A percentile compares a stretch with the other conserved stretches of the same genome.
phyloP scores from a whole-genome alignment of 2,797 vertebrate species.

The Pelobates cultripes region DNA sequence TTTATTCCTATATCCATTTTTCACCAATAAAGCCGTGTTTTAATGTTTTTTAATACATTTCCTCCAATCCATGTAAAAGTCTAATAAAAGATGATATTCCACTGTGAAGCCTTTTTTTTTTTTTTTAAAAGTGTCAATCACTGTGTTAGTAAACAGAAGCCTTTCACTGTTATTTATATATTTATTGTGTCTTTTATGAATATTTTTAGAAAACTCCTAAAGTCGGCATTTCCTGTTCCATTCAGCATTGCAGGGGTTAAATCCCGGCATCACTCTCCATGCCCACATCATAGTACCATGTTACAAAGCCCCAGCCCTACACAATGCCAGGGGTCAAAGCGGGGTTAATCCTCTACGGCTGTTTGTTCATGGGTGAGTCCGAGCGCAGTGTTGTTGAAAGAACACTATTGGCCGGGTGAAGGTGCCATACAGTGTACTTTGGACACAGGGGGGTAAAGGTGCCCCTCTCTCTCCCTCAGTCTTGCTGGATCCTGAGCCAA shows the following conservation, averaged over 20 bases:
- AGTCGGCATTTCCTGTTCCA: no score
- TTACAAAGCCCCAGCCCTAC: neutral
- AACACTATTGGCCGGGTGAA: neutral
- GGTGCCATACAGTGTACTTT: slow-evolving; percentile 27
- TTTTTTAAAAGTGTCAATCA: no score
- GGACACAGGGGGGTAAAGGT: slow-evolving; percentile 13
- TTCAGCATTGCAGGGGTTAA: neutral
- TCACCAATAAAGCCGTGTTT: no score
- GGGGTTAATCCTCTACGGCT: slow-evolving; percentile 38
- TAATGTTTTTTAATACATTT: no score
- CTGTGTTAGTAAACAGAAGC: no score
- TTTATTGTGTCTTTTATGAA: no score
- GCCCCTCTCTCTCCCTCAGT: slow-evolving; percentile 11
- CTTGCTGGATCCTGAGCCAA: slow-evolving; percentile 38
- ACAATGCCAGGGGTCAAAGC: slow-evolving; percentile 48
- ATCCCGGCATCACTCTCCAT: neutral
- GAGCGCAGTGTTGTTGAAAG: neutral
- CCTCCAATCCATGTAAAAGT: no score
- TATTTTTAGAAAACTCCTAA: no score
- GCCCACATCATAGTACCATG: neutral
- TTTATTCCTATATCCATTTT: no score
- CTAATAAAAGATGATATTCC: no score
- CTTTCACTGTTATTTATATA: no score
- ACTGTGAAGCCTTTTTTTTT: no score
- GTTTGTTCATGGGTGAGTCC: slow-evolving; percentile 8